These are phyloP conservation scores for Ganaspis brasiliensis DNA, from an alignment of 2,888 invertebrate genomes.

Conservation along the genomic window DNA sequence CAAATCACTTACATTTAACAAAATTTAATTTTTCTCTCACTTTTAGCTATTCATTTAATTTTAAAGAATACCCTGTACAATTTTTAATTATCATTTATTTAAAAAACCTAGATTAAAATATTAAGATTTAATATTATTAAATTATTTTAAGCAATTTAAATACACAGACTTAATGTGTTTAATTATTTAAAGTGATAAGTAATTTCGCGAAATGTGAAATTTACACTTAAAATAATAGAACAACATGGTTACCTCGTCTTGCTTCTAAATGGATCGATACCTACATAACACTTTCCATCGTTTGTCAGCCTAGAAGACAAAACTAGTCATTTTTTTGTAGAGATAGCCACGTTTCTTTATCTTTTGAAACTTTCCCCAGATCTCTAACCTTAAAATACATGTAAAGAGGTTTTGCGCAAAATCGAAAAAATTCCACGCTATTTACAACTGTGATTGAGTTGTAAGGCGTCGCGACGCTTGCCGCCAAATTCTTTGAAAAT, in stretches of 20 bases:
- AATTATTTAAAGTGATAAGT: not conserved
- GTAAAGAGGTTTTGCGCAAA: not conserved
- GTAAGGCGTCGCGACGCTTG: not conserved
- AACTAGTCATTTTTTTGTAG: not conserved
- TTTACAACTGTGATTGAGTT: not conserved
- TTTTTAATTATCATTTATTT: too few species aligned
- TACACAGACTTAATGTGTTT: too few species aligned
- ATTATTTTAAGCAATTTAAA: too few species aligned
- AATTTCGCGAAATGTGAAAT: not conserved
- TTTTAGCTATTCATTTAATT: too few species aligned
- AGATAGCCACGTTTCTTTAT: not conserved
- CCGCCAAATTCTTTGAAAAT: slow-evolving; percentile 27
- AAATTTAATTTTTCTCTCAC: too few species aligned
- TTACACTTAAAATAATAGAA: not conserved
- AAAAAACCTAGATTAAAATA: too few species aligned
- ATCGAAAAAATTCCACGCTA: not conserved
- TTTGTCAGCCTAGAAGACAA: not conserved
- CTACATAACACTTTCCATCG: not conserved
- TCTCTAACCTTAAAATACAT: not conserved
- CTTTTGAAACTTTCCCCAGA: not conserved
- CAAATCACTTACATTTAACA: too few species aligned
- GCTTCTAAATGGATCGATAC: not conserved
- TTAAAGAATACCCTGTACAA: too few species aligned
- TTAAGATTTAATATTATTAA: too few species aligned
- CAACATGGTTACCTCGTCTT: not conserved